These are phyloP conservation scores for Tetanocera ferruginea DNA, from an alignment of 2,888 invertebrate species.

Conservation along the genomic window DNA sequence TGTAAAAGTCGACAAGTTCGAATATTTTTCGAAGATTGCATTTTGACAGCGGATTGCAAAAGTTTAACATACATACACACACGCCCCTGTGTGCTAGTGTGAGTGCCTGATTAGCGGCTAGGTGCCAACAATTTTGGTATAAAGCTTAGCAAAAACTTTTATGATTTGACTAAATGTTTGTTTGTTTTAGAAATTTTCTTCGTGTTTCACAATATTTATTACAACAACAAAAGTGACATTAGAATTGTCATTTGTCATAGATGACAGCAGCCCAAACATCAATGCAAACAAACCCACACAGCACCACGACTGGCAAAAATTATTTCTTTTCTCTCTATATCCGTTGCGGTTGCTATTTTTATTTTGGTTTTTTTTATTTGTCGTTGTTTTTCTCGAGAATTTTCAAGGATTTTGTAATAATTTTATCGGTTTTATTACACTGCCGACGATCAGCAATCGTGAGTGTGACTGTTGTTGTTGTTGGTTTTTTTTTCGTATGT, in stretches of 20 bases:
- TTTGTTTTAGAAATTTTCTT: no score
- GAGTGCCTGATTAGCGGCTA: no score
- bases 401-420: slow-evolving; percentile 7
- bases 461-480: slow-evolving; percentile 4
- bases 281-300: slow-evolving; percentile 8
- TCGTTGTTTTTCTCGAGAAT: background rate
- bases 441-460: background rate
- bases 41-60: background rate
- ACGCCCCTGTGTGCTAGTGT: no score
- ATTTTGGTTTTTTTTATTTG: background rate
- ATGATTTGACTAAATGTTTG: no score
- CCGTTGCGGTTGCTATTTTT: background rate
- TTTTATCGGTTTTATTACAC: background rate
- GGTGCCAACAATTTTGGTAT: no score
- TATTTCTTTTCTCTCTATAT: background rate
- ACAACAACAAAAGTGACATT: slow-evolving; percentile 14
- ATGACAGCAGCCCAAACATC: background rate
- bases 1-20: background rate
- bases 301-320: slow-evolving; percentile 13
- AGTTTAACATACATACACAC: background rate
- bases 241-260: background rate
- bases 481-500: background rate
- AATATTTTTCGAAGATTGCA: background rate
- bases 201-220: background rate
- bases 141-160: no score